phyloP scores from a whole-genome alignment of 2,113 vertebrate genomes.

The Epinephelus moara region DNA sequence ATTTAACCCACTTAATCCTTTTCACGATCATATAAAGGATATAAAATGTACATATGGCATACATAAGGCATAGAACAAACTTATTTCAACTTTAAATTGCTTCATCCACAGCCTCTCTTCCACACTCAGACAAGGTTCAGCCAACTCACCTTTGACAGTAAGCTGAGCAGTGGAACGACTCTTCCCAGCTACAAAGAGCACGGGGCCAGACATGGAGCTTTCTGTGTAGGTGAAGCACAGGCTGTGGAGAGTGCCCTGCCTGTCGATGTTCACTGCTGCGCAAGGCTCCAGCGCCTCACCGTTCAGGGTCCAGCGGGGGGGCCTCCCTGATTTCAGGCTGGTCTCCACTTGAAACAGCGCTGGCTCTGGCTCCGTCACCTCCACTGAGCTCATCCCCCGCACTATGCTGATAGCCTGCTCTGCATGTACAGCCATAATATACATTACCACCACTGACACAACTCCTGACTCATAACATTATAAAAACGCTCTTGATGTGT shows the following conservation, averaged over 20 bases:
- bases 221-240: slow-evolving; percentile 89
- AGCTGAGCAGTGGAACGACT: slow-evolving; percentile 91
- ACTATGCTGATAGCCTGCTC: slow-evolving; percentile 94
- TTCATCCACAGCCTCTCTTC: background rate
- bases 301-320: slow-evolving; percentile 91
- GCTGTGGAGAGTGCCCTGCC: slow-evolving; percentile 89
- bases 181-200: slow-evolving; percentile 94
- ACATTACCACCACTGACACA: slow-evolving; percentile 20
- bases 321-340: slow-evolving; percentile 89
- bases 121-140: background rate
- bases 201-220: slow-evolving; percentile 90
- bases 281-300: slow-evolving; percentile 85
- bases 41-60: background rate
- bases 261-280: slow-evolving; percentile 84
- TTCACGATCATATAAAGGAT: background rate
- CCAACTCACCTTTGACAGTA: slow-evolving; percentile 88
- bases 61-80: too few species aligned
- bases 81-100: background rate
- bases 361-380: slow-evolving; percentile 90
- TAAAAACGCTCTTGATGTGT: too few species aligned
- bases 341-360: slow-evolving; percentile 93
- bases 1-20: background rate
- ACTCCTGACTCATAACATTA: too few species aligned
- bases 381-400: slow-evolving; percentile 88
- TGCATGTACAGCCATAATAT: slow-evolving; percentile 77